phyloP scores from a whole-genome alignment of 2,113 vertebrate genomes.

The Proterorhinus semilunaris region DNA sequence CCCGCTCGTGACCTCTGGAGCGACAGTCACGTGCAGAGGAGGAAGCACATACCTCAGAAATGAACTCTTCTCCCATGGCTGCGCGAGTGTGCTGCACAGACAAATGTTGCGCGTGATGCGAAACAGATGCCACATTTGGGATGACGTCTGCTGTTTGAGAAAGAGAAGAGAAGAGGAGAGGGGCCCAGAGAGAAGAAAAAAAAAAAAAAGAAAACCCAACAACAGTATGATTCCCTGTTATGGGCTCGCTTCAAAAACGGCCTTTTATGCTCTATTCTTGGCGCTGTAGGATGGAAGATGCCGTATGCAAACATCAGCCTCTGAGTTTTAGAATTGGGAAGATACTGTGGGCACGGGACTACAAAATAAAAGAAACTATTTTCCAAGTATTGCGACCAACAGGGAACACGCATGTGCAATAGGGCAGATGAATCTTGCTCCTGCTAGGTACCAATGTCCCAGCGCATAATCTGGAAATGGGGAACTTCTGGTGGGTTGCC shows the following conservation, averaged over 20 bases:
- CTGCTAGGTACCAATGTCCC: too few species aligned
- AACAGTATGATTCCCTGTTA: slow-evolving; percentile 12
- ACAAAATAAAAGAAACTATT: not conserved
- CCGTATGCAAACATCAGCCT: not conserved
- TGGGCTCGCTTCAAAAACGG: slow-evolving; percentile 9
- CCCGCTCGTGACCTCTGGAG: slow-evolving; percentile 29
- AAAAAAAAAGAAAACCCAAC: not conserved
- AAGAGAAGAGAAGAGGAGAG: slow-evolving; percentile 1
- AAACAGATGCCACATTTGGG: slow-evolving; percentile 64
- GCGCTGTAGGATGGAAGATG: not conserved
- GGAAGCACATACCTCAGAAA: slow-evolving; percentile 64
- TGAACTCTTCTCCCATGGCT: slow-evolving; percentile 59
- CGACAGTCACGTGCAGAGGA: slow-evolving; percentile 43
- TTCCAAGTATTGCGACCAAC: not conserved
- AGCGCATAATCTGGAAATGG: too few species aligned
- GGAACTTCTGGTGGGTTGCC: too few species aligned
- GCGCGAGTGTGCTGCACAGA: slow-evolving; percentile 54
- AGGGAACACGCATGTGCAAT: too few species aligned
- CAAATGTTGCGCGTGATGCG: slow-evolving; percentile 57
- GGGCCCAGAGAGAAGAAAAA: slow-evolving; percentile 21
- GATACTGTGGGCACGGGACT: not conserved
- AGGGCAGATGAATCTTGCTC: too few species aligned
- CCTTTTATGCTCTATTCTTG: not conserved
- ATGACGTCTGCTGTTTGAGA: slow-evolving; percentile 50
- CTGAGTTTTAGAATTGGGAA: not conserved